Evolutionary conservation across 2,797 vertebrate species (phyloP), one percentile per base, ranked within the genome.

Genomic region (Chelmon rostratus): DNA sequence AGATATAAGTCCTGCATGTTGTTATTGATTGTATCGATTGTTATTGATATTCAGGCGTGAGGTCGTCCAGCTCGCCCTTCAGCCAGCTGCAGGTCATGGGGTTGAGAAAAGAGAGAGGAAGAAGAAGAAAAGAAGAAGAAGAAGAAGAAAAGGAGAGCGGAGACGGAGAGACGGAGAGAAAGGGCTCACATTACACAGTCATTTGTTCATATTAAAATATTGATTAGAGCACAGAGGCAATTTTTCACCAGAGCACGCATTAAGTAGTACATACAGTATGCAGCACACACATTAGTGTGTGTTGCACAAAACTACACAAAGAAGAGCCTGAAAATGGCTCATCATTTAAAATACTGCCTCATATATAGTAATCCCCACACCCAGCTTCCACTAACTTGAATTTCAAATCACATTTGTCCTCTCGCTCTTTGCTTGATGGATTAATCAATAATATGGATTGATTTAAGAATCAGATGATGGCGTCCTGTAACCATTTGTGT

Each of bases 371-470:
- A 57, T 18, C 11, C 7, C 12, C 13, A 18, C 15, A 35, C 19
- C 31, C 33, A 7, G 6, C 11, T 59, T n/a, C 46, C 25, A 52
- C 15, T n/a, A 18, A 23, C n/a, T 15, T n/a, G 3, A 13, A 25
- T 25, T 40, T 57, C 16, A 59, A 19, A 42, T 57, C 5, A 12
- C 10, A 46, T 8, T 28, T 37, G 33, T 61, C 23, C 3, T 33
- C 53, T 44, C 33, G 47, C 28, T 53, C 23, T 61, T 62, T 66
- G 35, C 8, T 42, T 21, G 31, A 57, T 38, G 46, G 54, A 40
- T 52, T 52, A 62, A 61, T 83, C 59, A 25, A 18, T 64, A 52
- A 42, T 63, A 33, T 52, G 40, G 64, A 62, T 23, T 33, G 23
- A 71, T 33, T 38, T 54, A 5, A 40, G 38, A 54, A 49, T 66